Percentiles rank a stretch among this genome's conserved stretches.
Evolutionary conservation across 2,113 vertebrate genomes (phyloP).

Genomic region (Coptodon bakossiorum): DNA sequence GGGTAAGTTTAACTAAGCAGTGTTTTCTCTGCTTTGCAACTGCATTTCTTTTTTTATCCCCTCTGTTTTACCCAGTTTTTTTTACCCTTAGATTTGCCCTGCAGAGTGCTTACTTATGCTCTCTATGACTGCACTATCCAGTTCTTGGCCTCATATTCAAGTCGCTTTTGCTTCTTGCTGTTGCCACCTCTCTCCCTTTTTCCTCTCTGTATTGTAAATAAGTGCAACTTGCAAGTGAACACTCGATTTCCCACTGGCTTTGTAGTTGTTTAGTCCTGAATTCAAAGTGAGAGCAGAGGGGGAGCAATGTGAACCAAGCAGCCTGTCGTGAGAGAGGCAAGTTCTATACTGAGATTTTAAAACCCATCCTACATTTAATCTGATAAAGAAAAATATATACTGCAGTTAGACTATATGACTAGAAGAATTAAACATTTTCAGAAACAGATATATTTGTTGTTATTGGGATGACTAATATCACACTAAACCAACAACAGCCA

Average conservation of each 20-base stretch:
- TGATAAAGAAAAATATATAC: not conserved
- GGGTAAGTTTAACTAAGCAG: not conserved
- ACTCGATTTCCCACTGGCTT: conserved; percentile 17
- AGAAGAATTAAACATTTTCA: not conserved
- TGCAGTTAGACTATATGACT: not conserved
- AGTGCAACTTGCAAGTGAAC: not conserved
- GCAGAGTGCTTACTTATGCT: not conserved
- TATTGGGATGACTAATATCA: not conserved
- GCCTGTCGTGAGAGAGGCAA: not conserved
- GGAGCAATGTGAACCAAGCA: not conserved
- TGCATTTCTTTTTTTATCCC: not conserved
- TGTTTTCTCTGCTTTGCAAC: not conserved
- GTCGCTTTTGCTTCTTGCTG: not conserved
- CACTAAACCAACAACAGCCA: not conserved
- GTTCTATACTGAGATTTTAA: not conserved
- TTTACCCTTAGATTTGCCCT: not conserved
- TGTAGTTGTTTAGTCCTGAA: conserved; percentile 35
- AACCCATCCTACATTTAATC: not conserved
- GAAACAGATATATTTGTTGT: not conserved
- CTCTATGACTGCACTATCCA: not conserved
- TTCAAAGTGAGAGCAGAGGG: not conserved
- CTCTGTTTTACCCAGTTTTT: not conserved
- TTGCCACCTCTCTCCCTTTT: not conserved
- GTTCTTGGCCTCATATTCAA: not conserved
- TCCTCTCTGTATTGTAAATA: conserved; percentile 29